phyloP scores from a whole-genome alignment of 2,113 vertebrate species.

The Macrotus californicus region DNA sequence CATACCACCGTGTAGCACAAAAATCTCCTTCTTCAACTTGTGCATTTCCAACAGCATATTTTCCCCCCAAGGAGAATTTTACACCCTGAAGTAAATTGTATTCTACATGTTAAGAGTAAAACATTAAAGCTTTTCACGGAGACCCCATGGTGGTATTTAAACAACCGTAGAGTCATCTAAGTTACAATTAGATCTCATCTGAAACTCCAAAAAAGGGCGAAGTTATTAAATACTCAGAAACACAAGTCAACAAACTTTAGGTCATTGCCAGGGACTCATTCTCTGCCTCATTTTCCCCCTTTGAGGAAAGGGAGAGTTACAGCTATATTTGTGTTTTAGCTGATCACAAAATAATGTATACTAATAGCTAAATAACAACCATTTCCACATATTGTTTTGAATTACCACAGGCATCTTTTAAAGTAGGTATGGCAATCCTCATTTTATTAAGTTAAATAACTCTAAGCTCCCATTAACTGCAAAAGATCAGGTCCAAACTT shows the following conservation, averaged over 20 bases:
- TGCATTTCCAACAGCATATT: not conserved
- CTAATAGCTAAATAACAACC: not conserved
- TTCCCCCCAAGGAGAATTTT: slow-evolving; percentile 59
- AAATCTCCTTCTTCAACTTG: slow-evolving; percentile 49
- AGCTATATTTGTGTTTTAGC: not conserved
- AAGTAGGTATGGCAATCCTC: not conserved
- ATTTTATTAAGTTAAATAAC: not conserved
- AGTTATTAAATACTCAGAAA: slow-evolving; percentile 15
- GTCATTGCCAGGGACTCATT: not conserved
- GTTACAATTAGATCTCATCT: slow-evolving; percentile 58
- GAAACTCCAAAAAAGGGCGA: not conserved
- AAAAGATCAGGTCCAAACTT: not conserved
- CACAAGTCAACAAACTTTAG: not conserved
- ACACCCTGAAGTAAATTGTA: slow-evolving; percentile 67
- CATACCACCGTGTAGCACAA: slow-evolving; percentile 41
- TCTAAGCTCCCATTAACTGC: not conserved
- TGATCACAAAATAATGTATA: not conserved
- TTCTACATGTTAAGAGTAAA: slow-evolving; percentile 60
- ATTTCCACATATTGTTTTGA: not conserved
- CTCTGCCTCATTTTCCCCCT: not conserved
- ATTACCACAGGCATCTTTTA: not conserved
- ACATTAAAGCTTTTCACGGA: slow-evolving; percentile 63
- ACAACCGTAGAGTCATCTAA: slow-evolving; percentile 52
- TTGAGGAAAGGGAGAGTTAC: not conserved
- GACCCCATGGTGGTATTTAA: slow-evolving; percentile 52